Evolutionary conservation across 2,797 vertebrate species (phyloP), one percentile per base, ranked within the genome.

Genomic region (Aulostomus chinensis): DNA sequence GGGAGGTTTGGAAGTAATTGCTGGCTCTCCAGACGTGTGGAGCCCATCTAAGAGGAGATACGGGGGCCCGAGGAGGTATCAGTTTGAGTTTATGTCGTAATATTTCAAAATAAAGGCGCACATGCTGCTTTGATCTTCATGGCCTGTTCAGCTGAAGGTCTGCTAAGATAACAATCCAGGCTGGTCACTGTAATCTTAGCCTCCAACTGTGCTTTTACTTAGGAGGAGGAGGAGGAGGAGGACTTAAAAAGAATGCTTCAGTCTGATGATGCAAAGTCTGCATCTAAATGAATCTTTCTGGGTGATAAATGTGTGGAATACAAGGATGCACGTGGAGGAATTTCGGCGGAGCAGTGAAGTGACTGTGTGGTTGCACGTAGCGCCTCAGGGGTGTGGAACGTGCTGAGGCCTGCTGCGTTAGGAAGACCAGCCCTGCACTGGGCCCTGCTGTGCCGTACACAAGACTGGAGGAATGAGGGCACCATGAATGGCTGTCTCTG

Each of bases 131-230:
- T 93, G 88, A 92, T 92, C 87, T 87, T 28, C 53, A 12, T 55
- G 77, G 82, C 84, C 90, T 86, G 86, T 67, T 80, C 83, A 47
- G 82, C 80, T 91, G 90, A 89, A 71, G 0, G 80, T 75, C 76
- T 81, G 87, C 89, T 87, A 71, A 85, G 87, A 92, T 90, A 91
- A 90, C 83, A 37, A 88, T 85, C 83, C 80, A 40, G 7, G 68
- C 7, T 59, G 4, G 14, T 87, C 84, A 84, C 80, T 88, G 81
- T 89, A 92, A 91, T 91, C 80, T 88, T 84, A 89, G 71, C 87
- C 80, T 40, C 12, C 10, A 55, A 58, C 28, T 16, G 29, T 43
- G 55, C 57, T 71, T 74, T 70, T 49, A 71, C 42, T 32, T 41
- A 48, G 54, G 59, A 60, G 53, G 25, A 10, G 26, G 38, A 49